phyloP scores from a whole-genome alignment of 2,797 vertebrate species.

The Manis pentadactyla region DNA sequence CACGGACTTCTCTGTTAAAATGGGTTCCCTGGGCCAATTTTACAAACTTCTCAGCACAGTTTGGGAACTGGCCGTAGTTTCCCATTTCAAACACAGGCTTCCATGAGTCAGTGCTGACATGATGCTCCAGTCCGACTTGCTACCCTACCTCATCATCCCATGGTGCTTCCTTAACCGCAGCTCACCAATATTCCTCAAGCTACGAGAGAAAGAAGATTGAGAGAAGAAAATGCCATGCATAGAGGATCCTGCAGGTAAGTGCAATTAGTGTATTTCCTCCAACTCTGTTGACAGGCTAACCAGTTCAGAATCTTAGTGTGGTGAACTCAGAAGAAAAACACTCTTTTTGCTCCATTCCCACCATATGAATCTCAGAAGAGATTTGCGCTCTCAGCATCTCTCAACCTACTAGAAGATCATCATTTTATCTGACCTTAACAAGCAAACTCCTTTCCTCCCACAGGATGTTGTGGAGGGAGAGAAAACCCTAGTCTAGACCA shows the following conservation, averaged over 20 bases:
- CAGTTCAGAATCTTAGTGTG: background rate
- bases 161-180: background rate
- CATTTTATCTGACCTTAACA: background rate
- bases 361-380: background rate
- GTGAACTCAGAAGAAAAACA: background rate
- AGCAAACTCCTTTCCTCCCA: background rate
- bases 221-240: background rate
- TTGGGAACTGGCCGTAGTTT: background rate
- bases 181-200: background rate
- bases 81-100: background rate
- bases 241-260: background rate
- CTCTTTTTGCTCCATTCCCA: background rate
- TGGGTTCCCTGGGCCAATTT: background rate
- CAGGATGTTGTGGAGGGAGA: background rate
- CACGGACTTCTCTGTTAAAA: slow-evolving; percentile 23
- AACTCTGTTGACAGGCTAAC: too few relatives aligned
- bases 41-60: background rate
- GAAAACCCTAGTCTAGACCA: background rate
- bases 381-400: background rate
- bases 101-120: background rate
- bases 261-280: too few relatives aligned
- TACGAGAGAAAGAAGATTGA: background rate
- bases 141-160: background rate
- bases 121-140: background rate
- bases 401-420: background rate